phyloP scores from a whole-genome alignment of 2,888 invertebrate species.

The Phyllotreta cruciferae region DNA sequence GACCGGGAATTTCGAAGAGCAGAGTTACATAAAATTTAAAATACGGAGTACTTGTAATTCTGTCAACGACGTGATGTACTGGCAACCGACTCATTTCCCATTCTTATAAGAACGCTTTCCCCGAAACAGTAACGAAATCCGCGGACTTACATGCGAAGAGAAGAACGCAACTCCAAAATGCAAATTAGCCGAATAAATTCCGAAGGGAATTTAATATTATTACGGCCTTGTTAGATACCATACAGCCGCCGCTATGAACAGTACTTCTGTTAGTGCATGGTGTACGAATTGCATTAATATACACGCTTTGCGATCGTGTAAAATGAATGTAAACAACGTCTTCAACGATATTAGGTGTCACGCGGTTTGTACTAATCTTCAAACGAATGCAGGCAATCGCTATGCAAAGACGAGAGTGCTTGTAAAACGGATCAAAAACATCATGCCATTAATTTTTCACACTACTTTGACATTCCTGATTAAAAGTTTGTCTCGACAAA shows the following conservation, averaged over 20 bases:
- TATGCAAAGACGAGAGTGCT: not conserved
- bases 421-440: too few species aligned
- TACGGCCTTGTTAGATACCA: conserved; percentile 40
- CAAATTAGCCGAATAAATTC: conserved; percentile 47
- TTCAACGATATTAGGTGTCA: conserved; percentile 29
- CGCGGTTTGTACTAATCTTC: conserved; percentile 14
- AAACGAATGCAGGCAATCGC: not conserved
- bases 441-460: too few species aligned
- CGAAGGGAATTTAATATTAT: conserved; percentile 43
- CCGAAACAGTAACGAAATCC: conserved; percentile 48
- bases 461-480: too few species aligned
- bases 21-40: conserved; percentile 29
- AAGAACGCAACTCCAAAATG: conserved; percentile 46
- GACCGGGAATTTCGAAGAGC: conserved; percentile 14
- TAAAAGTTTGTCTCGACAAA: too few species aligned
- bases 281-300: conserved; percentile 47
- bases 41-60: conserved; percentile 27
- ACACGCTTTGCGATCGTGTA: conserved; percentile 36
- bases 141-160: conserved; percentile 41
- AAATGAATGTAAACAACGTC: conserved; percentile 35
- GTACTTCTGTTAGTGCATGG: conserved; percentile 41
- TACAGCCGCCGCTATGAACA: conserved; percentile 39
- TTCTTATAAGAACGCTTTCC: conserved; percentile 38
- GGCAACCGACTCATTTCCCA: conserved; percentile 30
- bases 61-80: conserved; percentile 29